Base-by-base conservation (phyloP, 2,888 invertebrate genomes). In the Epinotia demarniana region DNA sequence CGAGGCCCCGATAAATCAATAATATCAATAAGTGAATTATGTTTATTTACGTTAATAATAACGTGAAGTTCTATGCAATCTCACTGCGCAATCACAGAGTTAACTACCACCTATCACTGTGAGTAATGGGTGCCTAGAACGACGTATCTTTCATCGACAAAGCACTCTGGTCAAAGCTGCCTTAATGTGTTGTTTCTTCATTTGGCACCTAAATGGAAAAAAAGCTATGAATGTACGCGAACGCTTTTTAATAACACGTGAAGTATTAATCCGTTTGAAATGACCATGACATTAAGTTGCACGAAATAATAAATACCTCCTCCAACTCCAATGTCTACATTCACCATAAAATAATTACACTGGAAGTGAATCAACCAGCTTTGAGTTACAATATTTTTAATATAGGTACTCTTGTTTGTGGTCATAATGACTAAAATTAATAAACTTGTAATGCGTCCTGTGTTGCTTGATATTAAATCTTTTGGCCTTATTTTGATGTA, bases 1-100 rank as follows among this genome's bases (percentile, higher is more conserved):
- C 84, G 86, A 79, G 86, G 87, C 88, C 88, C 86, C 86, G 87
- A 90, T 92, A 90, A 91, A 92, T 91, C 90, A 88, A 86, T 90
- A 88, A 88, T 87, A 91, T 88, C 84, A 83, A 84, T 85, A 87
- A 85, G 81, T 88, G 85, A 87, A 86, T 89, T 89, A 83, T 86
- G 83, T 82, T 81, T 82, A 81, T 81, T 81, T 80, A 80, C 79
- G 80, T 81, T 81, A 82, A 83, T 81, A 83, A 82, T 78, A 82
- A 83, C 69, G 69, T 71, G 19, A 64, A 58, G 60, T 71, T 70
- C 71, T 61, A 75, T 58, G 75, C 71, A 55, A 75, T 74, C 66
- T 18, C 66, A n/a, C 60, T 69, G 75, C 70, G 66, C 66, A 75
- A 66, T 71, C 70, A 75, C 71, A 64, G 53, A 71, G 43, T 70